Evolutionary conservation across 2,888 invertebrate genomes (phyloP), one percentile per base, ranked within the genome.

Genomic region (Drosophila demipolita): DNA sequence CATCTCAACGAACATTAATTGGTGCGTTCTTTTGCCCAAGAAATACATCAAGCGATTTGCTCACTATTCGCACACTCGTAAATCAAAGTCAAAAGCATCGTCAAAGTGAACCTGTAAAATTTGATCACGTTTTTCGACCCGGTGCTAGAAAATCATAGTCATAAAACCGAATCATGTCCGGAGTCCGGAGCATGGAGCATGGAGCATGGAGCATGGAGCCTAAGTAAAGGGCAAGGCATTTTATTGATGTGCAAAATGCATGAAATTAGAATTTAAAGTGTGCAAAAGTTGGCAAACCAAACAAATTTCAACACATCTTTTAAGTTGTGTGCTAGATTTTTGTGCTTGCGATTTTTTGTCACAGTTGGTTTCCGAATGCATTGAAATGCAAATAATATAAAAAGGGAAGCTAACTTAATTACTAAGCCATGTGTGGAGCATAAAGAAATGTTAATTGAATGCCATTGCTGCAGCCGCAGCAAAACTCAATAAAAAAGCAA

Each of bases 161-260:
- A 84, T 85, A 85, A 85, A 85, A 86, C 65, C 73, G 73, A 85
- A 81, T 81, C 83, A 82, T 82, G 81, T 74, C 66, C 77, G 74
- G 71, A 48, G 45, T 58, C 45, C 45, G 12, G 49, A 67, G 49
- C 20, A 36, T 50, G n/a, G 35, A 40, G 59, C 49, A 26, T 26
- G 26, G 26, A 26, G 26, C 26, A 26, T 26, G 12, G 49, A 67
- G 49, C 20, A 36, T 50, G n/a, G 35, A 40, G 59, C 49, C 64
- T 69, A 66, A 65, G 78, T 53, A 36, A 64, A 66, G 65, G 66
- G 66, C 66, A 66, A 66, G 66, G 58, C 65, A 67, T 85, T 87
- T 91, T 91, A 89, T 80, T 82, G 88, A 83, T 90, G 90, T 89
- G 87, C 88, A 90, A 90, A 89, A 84, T 90, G 90, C 90, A 90